Percentiles rank a stretch among this genome's conserved stretches.
Conservation (phyloP, 2,113 vertebrate genomes). For the Todiramphus chloris region DNA sequence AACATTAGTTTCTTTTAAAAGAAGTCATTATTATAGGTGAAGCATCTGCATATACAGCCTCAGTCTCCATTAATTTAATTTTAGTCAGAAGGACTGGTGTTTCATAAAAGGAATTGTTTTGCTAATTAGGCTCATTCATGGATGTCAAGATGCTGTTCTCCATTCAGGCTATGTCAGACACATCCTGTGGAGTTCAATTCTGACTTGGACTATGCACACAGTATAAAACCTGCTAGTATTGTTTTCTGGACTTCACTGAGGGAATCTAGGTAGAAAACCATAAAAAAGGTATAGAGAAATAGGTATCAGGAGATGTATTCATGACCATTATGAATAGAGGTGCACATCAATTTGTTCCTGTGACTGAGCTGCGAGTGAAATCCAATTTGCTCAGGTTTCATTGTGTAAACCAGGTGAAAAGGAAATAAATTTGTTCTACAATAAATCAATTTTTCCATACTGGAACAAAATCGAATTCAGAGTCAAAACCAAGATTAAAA, state of each 20-base stretch:
- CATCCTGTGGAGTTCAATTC: not conserved
- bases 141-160: not conserved
- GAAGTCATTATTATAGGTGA: not conserved
- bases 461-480: not conserved
- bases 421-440: slow-evolving; percentile 3
- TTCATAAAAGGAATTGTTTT: not conserved
- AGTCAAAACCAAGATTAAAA: not conserved
- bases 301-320: not conserved
- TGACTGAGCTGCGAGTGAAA: not conserved
- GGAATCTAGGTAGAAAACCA: not conserved
- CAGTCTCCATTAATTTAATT: not conserved
- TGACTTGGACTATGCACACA: not conserved
- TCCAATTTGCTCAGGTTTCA: slow-evolving; percentile 1
- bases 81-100: not conserved
- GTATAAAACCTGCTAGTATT: not conserved
- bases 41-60: not conserved
- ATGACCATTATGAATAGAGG: not conserved
- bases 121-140: not conserved
- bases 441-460: slow-evolving; percentile 6
- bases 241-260: not conserved
- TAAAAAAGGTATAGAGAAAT: not conserved
- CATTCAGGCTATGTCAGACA: not conserved
- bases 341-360: not conserved
- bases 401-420: slow-evolving; percentile 17
- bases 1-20: not conserved